Conservation (phyloP, 2,797 vertebrate species). For the Mergus octosetaceus region DNA sequence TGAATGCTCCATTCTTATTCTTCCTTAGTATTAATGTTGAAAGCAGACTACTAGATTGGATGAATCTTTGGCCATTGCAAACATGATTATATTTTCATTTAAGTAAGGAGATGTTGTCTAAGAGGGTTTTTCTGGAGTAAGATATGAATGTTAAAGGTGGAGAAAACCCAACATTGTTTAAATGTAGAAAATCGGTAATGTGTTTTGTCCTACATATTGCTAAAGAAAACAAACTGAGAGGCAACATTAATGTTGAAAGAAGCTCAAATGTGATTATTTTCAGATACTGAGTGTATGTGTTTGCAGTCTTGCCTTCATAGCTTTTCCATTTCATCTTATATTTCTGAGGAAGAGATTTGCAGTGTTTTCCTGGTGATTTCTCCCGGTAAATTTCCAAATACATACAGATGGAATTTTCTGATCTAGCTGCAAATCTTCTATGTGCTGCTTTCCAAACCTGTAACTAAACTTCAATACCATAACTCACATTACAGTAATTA, state of each 20-base stretch:
- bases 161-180: not conserved
- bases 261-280: not conserved
- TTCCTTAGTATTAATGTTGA: not conserved
- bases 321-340: not conserved
- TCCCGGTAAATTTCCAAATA: not conserved
- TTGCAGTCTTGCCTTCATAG: not conserved
- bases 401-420: not conserved
- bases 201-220: not conserved
- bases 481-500: not conserved
- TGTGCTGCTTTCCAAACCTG: not conserved
- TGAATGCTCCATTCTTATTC: slow-evolving; percentile 36
- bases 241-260: not conserved
- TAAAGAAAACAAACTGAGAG: not conserved
- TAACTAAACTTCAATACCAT: not conserved
- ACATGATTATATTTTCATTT: not conserved
- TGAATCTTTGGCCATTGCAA: not conserved
- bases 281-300: not conserved
- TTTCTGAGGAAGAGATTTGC: not conserved
- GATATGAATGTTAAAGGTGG: not conserved
- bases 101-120: not conserved
- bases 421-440: not conserved
- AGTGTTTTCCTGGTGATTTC: not conserved
- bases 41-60: not conserved
- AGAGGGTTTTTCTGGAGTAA: slow-evolving; percentile 1
- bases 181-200: not conserved